Evolutionary conservation across 2,888 invertebrate species (phyloP).

Genomic region (Rotaria socialis): DNA sequence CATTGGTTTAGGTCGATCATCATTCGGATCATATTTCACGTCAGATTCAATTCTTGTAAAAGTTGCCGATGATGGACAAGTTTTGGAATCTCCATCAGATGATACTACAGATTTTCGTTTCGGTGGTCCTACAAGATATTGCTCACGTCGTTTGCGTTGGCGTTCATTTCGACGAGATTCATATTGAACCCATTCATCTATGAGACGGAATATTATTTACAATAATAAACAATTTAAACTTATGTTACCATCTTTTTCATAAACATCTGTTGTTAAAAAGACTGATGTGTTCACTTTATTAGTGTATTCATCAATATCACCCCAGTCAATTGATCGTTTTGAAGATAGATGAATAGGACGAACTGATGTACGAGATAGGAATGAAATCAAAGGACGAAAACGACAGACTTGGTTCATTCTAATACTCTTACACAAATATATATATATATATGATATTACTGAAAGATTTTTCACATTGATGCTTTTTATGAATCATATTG

Average conservation of each 20-base stretch:
- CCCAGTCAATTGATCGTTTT: neutral
- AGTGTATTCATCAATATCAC: slow-evolving; percentile 26
- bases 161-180: neutral
- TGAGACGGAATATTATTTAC: neutral
- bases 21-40: neutral
- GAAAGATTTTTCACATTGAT: neutral
- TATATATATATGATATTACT: neutral
- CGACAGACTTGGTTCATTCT: neutral
- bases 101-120: neutral
- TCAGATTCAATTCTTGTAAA: neutral
- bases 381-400: neutral
- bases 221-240: neutral
- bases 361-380: neutral
- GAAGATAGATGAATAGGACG: neutral
- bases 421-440: neutral
- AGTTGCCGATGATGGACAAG: neutral
- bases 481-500: neutral
- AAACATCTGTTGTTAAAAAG: slow-evolving; percentile 31
- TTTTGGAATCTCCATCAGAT: neutral
- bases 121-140: slow-evolving; percentile 5
- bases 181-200: slow-evolving; percentile 31
- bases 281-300: slow-evolving; percentile 12
- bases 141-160: neutral
- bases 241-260: slow-evolving; percentile 24
- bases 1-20: slow-evolving; percentile 19